phyloP scores from a whole-genome alignment of 2,888 invertebrate species.

The Cacoxenus indagator region DNA sequence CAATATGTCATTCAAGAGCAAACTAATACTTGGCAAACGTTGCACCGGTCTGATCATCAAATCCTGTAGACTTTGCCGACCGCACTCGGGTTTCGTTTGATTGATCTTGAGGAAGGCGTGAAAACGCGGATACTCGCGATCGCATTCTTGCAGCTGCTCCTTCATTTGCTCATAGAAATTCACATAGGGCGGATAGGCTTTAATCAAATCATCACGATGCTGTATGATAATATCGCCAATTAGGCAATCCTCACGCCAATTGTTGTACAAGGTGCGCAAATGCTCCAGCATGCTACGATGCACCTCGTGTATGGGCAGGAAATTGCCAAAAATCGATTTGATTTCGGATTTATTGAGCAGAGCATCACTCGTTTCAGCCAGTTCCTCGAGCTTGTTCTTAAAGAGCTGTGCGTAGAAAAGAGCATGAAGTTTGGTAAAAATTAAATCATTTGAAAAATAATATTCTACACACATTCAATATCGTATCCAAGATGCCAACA shows the following conservation, averaged over 20 bases:
- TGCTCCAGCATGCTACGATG: constrained; percentile 83
- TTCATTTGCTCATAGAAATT: constrained; percentile 99
- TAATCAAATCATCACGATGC: constrained; percentile 88
- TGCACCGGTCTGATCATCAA: constrained; percentile 98
- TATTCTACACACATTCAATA: constrained; percentile 81
- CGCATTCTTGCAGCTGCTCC: constrained; percentile 91
- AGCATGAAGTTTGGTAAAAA: constrained; percentile 10
- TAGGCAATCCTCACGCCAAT: constrained; percentile 90
- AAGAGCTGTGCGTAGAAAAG: constrained; percentile 83
- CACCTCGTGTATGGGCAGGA: constrained; percentile 94
- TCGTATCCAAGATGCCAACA: constrained; percentile 93
- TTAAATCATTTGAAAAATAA: neutral
- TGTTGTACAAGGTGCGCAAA: constrained; percentile 69
- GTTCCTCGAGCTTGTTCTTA: constrained; percentile 91
- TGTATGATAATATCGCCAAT: constrained; percentile 91
- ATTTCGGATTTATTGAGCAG: constrained; percentile 91
- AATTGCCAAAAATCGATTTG: constrained; percentile 94
- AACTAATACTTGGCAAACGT: constrained; percentile 94
- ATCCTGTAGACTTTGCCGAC: constrained; percentile 94
- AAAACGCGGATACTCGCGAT: constrained; percentile 93
- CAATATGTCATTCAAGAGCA: constrained; percentile 92
- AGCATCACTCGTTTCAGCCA: constrained; percentile 81
- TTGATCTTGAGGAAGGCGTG: constrained; percentile 98
- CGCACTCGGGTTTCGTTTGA: constrained; percentile 94
- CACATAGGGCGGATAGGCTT: constrained; percentile 97